phyloP scores from a whole-genome alignment of 2,113 vertebrate species.

The Chionomys nivalis region DNA sequence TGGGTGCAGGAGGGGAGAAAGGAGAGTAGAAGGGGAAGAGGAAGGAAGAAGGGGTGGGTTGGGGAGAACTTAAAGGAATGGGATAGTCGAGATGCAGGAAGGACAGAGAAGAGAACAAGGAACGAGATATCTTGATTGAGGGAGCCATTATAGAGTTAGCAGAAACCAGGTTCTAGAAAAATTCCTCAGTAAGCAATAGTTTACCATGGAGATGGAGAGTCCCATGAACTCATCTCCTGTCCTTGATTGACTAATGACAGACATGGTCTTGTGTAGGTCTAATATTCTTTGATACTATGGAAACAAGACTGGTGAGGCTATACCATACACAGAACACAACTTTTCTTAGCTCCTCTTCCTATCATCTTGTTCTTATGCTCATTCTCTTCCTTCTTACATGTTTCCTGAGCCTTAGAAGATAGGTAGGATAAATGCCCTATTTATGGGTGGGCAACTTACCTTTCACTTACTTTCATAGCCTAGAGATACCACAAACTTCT shows the following conservation, averaged over 20 bases:
- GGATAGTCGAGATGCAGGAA: no score
- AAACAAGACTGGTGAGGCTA: background rate
- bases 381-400: background rate
- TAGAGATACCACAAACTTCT: background rate
- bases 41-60: no score
- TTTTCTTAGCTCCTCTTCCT: background rate
- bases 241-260: background rate
- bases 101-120: no score
- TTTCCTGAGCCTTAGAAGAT: background rate
- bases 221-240: background rate
- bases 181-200: background rate
- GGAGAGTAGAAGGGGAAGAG: no score
- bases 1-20: no score
- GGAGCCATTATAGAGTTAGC: no score
- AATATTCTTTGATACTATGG: background rate
- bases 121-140: no score
- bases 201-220: background rate
- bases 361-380: background rate
- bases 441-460: background rate
- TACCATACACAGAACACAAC: background rate
- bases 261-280: background rate
- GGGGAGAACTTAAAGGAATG: no score
- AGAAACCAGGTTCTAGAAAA: no score
- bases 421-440: background rate
- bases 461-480: background rate